phyloP scores from a whole-genome alignment of 1,140 invertebrate genomes.

The Drosophila jambulina region DNA sequence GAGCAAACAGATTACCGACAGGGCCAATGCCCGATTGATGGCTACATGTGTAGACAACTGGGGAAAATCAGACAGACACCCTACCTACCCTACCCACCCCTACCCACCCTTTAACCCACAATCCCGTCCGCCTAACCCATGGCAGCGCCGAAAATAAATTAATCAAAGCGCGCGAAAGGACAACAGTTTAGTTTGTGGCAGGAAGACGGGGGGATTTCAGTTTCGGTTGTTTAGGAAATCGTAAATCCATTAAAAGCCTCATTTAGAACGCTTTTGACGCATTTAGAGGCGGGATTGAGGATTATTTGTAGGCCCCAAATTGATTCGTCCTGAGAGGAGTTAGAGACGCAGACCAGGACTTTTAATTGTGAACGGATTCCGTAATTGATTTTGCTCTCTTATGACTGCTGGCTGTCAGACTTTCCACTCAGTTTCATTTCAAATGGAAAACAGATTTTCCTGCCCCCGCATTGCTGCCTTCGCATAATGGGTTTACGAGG shows the following conservation, averaged over 20 bases:
- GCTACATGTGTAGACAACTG: slow-evolving; percentile 55
- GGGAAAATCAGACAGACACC: slow-evolving; percentile 6
- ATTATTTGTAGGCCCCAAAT: slow-evolving; percentile 59
- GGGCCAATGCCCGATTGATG: slow-evolving; percentile 66
- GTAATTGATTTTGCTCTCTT: slow-evolving; percentile 56
- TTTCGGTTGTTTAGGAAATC: slow-evolving; percentile 55
- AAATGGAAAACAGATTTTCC: slow-evolving; percentile 42
- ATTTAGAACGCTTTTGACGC: slow-evolving; percentile 77
- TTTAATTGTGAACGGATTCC: slow-evolving; percentile 53
- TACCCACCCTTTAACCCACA: not conserved
- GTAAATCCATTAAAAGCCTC: slow-evolving; percentile 81
- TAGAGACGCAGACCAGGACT: slow-evolving; percentile 7
- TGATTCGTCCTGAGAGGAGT: slow-evolving; percentile 17
- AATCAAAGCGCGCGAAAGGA: slow-evolving; percentile 76
- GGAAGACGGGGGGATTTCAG: not conserved
- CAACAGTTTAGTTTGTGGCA: slow-evolving; percentile 31
- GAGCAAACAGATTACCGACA: slow-evolving; percentile 31
- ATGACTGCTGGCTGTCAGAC: slow-evolving; percentile 41
- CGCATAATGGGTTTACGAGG: slow-evolving; percentile 16
- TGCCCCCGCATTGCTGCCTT: slow-evolving; percentile 15
- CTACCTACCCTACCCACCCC: not conserved
- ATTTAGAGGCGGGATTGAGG: slow-evolving; percentile 44
- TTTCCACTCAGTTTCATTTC: slow-evolving; percentile 46
- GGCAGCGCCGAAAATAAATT: slow-evolving; percentile 65
- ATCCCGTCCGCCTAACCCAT: not conserved